These are phyloP conservation scores for Calephelis virginiensis DNA, from an alignment of 1,140 invertebrate genomes.

Conservation along the genomic window DNA sequence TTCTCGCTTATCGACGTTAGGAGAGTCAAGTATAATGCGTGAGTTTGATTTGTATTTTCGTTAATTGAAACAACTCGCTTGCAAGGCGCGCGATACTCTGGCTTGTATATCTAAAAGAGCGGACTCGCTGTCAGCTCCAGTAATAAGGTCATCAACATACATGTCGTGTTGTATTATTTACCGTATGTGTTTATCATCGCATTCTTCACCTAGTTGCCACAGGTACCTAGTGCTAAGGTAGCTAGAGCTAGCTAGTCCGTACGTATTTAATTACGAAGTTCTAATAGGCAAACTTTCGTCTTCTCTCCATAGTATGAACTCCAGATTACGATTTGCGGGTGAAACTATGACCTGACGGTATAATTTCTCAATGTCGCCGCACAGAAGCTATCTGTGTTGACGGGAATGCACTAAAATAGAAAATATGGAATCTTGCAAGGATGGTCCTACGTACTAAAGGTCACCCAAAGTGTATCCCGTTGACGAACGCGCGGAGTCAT, in stretches of 20 bases:
- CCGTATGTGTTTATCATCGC: constrained; percentile 28
- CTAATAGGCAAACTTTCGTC: constrained; percentile 26
- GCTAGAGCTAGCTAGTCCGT: constrained; percentile 38
- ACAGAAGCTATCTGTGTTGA: constrained; percentile 41
- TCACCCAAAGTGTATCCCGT: background rate
- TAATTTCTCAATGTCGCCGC: constrained; percentile 46
- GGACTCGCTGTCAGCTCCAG: constrained; percentile 34
- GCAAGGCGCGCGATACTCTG: too few relatives aligned
- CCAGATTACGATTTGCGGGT: constrained; percentile 32
- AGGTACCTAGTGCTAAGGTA: constrained; percentile 46
- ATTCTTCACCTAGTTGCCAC: constrained; percentile 36
- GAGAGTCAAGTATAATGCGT: too few relatives aligned
- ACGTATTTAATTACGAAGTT: constrained; percentile 31
- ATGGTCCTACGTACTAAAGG: background rate
- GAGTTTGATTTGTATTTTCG: too few relatives aligned
- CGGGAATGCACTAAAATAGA: constrained; percentile 42
- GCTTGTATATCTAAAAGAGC: background rate
- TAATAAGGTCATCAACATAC: constrained; percentile 71
- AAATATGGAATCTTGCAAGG: constrained; percentile 6
- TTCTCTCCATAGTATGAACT: constrained; percentile 43
- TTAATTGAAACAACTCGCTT: too few relatives aligned
- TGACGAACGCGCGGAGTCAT: background rate
- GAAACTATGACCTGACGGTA: constrained; percentile 17
- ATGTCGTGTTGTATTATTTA: constrained; percentile 52
- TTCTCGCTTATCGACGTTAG: too few relatives aligned